These are phyloP conservation scores for Apantesis nais DNA, from an alignment of 2,888 invertebrate genomes.

Conservation along the genomic window DNA sequence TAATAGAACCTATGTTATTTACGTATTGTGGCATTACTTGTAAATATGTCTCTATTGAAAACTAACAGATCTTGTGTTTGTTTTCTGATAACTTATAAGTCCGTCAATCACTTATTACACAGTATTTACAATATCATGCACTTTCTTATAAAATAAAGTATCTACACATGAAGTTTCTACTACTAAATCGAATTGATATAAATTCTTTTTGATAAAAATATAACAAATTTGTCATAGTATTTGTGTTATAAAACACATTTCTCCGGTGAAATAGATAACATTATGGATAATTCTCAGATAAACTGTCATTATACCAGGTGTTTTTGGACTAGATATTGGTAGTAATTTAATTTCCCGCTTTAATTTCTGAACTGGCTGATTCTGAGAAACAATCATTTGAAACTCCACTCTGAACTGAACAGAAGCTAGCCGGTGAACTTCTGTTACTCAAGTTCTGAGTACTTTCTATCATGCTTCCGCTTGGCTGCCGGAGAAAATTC, in stretches of 20 bases:
- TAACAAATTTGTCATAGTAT: not conserved
- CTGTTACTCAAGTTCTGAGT: constrained; percentile 74
- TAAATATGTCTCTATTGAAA: not conserved
- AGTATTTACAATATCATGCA: constrained; percentile 4
- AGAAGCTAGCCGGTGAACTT: constrained; percentile 79
- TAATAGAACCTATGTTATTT: not conserved
- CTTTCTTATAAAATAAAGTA: not conserved
- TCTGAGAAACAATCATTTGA: constrained; percentile 78
- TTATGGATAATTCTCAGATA: no score
- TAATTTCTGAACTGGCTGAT: constrained; percentile 72
- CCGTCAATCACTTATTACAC: not conserved
- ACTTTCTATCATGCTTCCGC: constrained; percentile 83
- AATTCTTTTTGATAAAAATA: not conserved
- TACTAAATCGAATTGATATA: not conserved
- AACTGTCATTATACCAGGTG: not conserved
- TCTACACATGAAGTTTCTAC: not conserved
- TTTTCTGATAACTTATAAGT: not conserved
- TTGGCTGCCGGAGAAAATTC: constrained; percentile 85
- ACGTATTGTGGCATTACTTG: not conserved
- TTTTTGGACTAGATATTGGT: constrained; percentile 6
- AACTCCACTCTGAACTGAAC: constrained; percentile 73
- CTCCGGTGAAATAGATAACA: not conserved
- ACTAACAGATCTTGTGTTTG: not conserved
- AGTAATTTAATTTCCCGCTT: constrained; percentile 67
- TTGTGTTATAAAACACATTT: not conserved